Percentiles rank a stretch among this genome's conserved stretches.
These are phyloP conservation scores for Malacoraja senta DNA, from an alignment of 2,797 vertebrate species.

Conservation along the genomic window DNA sequence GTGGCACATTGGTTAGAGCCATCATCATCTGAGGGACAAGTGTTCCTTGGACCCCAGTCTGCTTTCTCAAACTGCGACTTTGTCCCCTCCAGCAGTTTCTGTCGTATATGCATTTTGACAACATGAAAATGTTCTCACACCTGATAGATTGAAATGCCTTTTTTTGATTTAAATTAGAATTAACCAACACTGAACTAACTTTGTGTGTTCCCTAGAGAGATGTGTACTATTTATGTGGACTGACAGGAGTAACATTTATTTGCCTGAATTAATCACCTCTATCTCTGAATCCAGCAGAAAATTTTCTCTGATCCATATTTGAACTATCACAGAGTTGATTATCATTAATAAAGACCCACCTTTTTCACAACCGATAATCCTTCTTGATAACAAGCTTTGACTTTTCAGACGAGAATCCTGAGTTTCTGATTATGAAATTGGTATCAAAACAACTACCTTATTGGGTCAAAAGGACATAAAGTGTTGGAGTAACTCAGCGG, in stretches of 20 bases:
- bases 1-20: not conserved
- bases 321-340: not conserved
- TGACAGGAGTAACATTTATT: slow-evolving; percentile 30
- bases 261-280: not conserved
- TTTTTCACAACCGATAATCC: not conserved
- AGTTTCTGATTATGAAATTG: not conserved
- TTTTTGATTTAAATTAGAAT: not conserved
- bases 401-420: not conserved
- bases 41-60: not conserved
- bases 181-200: not conserved
- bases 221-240: not conserved
- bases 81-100: not conserved
- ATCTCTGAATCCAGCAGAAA: not conserved
- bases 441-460: too few relatives aligned
- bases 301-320: not conserved
- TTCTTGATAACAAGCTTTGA: not conserved
- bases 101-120: not conserved
- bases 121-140: not conserved
- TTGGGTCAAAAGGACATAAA: too few relatives aligned
- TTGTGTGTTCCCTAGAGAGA: not conserved
- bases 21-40: not conserved
- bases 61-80: not conserved
- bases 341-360: not conserved
- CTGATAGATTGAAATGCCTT: not conserved
- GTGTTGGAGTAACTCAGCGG: too few relatives aligned